A percentile compares a stretch with the other conserved stretches of the same genome.
Conservation (phyloP, 2,113 vertebrate species). For the Nansenia antarctica region DNA sequence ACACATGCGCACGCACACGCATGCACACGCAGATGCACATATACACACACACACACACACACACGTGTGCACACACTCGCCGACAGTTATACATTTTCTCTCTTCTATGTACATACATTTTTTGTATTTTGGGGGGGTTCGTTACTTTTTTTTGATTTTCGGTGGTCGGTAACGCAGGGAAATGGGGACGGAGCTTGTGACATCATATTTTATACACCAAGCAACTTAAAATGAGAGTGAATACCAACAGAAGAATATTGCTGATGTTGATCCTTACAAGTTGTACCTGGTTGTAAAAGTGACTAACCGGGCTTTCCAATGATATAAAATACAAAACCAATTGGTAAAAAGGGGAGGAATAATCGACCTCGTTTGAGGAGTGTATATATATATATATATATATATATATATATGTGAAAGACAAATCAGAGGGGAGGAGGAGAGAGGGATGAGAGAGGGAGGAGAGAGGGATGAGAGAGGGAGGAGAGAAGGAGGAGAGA, state of each 20-base stretch:
- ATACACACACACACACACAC: slow-evolving; percentile 1
- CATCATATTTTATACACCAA: background rate
- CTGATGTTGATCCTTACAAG: no score
- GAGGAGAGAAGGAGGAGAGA: slow-evolving; percentile 8
- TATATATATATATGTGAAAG: background rate
- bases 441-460: slow-evolving; percentile 9
- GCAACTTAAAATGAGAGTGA: no score
- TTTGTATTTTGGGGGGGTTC: slow-evolving; percentile 45
- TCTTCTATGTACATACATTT: slow-evolving; percentile 5
- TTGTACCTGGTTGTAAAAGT: no score
- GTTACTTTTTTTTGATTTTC: no score
- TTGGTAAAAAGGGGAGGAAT: no score
- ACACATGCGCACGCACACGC: slow-evolving; percentile 14
- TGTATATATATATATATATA: no score
- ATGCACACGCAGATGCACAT: background rate
- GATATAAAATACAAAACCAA: background rate
- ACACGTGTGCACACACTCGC: background rate
- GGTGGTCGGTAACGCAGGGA: no score
- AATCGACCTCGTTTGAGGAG: background rate
- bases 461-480: background rate
- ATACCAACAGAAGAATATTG: no score
- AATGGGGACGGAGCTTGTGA: background rate
- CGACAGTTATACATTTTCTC: no score
- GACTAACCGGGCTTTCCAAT: no score
- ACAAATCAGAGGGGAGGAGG: background rate